Evolutionary conservation across 2,797 vertebrate genomes (phyloP).

Genomic region (Percopsis omiscomaycus): DNA sequence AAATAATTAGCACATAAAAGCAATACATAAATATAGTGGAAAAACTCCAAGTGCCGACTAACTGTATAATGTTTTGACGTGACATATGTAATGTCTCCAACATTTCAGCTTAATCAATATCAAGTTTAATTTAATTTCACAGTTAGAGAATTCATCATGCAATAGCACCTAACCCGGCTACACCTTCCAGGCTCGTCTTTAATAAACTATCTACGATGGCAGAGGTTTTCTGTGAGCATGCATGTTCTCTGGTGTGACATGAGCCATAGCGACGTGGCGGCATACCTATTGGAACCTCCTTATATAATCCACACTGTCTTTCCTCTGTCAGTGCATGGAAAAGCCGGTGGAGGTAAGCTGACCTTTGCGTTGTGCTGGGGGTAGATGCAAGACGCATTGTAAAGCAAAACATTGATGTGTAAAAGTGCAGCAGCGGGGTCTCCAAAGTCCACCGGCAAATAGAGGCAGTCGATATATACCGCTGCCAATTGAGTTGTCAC

Average conservation of each 20-base stretch:
- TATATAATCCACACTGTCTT: conserved; percentile 12
- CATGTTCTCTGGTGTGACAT: conserved; percentile 39
- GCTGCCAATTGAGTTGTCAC: conserved; percentile 1
- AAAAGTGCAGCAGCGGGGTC: neutral
- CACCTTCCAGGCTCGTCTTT: conserved; percentile 43
- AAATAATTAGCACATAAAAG: neutral
- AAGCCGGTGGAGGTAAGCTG: conserved; percentile 23
- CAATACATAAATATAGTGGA: neutral
- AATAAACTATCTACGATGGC: conserved; percentile 46
- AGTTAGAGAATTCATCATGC: conserved; percentile 17
- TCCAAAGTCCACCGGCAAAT: neutral
- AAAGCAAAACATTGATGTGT: neutral
- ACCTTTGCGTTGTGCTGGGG: conserved; percentile 30
- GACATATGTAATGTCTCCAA: conserved; percentile 27
- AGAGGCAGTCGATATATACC: neutral
- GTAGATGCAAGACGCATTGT: conserved; percentile 8
- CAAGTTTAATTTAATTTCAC: conserved; percentile 12
- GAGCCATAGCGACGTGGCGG: conserved; percentile 29
- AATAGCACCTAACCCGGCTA: conserved; percentile 17
- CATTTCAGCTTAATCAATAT: conserved; percentile 19
- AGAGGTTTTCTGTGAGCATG: conserved; percentile 53
- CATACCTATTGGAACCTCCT: conserved; percentile 16
- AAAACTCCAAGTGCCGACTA: neutral
- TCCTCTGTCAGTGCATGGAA: conserved; percentile 23
- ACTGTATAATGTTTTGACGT: conserved; percentile 11